Evolutionary conservation across 2,888 invertebrate species (phyloP), one percentile per base, ranked within the genome.

Genomic region (Calameuta idolon): DNA sequence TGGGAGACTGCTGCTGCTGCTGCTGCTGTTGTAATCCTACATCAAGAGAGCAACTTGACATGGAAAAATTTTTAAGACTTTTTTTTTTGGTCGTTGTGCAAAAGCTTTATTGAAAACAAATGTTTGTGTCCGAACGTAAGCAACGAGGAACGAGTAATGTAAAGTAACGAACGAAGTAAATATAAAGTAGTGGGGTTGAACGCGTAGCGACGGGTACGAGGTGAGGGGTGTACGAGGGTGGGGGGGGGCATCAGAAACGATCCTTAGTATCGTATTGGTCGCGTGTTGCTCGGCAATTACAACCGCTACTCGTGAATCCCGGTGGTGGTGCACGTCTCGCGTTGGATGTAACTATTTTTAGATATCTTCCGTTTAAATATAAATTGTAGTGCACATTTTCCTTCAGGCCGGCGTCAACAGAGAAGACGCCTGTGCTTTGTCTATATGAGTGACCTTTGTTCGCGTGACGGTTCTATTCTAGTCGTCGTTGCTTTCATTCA

Each of bases 311-410:
- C 55, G 55, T 23, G 55, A 55, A 55, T 55, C 2, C 55, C 55
- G 55, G 55, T 55, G 55, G 71, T 12, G 71, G 31, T 31, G 71
- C 12, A 9, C 71, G 12, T 9, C 23, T 23, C 79, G 77, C 78
- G 40, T 40, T 73, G 79, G 80, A 76, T 74, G 76, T 68, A 31
- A 81, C 83, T 87, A 87, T 87, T 85, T 87, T 87, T 87, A 87
- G 87, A 86, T 84, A 87, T 87, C 85, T 78, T 82, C 82, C 77
- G 80, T 81, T 81, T 83, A 87, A 87, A 83, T 85, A 84, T 83
- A 82, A 87, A 85, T 85, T 79, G 81, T 71, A 71, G 71, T 75
- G 78, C 77, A 74, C 75, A 79, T 77, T 80, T 69, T 76, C 78
- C 76, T 79, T 35, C 40, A 75, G 37, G 40, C 3, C 69, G 55